Conservation (phyloP, 2,113 vertebrate genomes). For the Myanophis thanlyinensis region DNA sequence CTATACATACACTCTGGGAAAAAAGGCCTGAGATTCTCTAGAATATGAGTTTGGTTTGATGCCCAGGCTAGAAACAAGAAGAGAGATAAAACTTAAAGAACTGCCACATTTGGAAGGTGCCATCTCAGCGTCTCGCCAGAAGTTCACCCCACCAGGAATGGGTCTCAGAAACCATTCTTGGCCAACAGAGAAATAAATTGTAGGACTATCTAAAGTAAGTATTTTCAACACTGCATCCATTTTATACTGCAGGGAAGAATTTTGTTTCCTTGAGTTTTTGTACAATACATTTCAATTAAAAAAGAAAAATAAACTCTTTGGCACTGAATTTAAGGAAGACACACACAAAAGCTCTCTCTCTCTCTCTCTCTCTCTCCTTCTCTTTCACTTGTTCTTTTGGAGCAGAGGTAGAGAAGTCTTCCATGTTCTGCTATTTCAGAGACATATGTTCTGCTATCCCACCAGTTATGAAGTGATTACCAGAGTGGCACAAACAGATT, state of each 20-base stretch:
- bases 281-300: constrained; percentile 7
- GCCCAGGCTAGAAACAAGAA: not conserved
- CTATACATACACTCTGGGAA: not conserved
- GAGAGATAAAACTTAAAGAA: not conserved
- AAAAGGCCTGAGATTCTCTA: not conserved
- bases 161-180: not conserved
- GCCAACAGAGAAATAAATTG: not conserved
- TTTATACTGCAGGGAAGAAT: not conserved
- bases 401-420: constrained; percentile 36
- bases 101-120: not conserved
- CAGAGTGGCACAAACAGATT: constrained; percentile 71
- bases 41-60: not conserved
- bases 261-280: constrained; percentile 26
- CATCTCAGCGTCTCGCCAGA: not conserved
- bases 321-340: constrained; percentile 56
- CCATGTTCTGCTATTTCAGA: constrained; percentile 53
- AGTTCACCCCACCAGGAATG: not conserved
- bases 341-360: constrained; percentile 48
- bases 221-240: constrained; percentile 29
- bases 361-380: not conserved
- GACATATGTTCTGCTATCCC: constrained; percentile 71
- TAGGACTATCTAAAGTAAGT: not conserved
- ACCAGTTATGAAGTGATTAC: constrained; percentile 68
- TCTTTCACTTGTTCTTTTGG: not conserved
- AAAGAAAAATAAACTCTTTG: constrained; percentile 45